These are phyloP conservation scores for Nesogale talazaci DNA, from an alignment of 2,113 vertebrate species.

Conservation along the genomic window DNA sequence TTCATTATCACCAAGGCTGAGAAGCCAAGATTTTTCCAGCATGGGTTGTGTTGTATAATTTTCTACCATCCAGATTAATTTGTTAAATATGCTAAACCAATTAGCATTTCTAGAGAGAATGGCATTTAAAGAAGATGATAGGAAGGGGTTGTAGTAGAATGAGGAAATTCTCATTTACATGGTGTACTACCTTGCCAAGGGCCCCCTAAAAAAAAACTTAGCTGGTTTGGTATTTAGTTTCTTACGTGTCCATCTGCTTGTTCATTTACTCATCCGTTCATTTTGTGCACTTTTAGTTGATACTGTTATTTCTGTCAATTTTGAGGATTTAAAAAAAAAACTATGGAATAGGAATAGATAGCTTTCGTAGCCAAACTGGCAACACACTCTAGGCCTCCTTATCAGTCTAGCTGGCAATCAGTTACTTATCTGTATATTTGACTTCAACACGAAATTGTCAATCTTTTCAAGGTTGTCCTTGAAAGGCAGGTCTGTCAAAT, in stretches of 20 bases:
- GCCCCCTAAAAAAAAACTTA: neutral
- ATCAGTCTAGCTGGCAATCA: neutral
- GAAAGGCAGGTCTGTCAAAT: neutral
- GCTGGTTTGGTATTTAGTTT: constrained; percentile 56
- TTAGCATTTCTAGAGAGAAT: constrained; percentile 69
- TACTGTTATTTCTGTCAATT: constrained; percentile 55
- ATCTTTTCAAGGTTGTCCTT: neutral
- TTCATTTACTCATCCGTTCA: constrained; percentile 51
- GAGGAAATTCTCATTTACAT: constrained; percentile 45
- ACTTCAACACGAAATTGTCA: neutral
- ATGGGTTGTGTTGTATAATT: constrained; percentile 46
- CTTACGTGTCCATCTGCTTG: constrained; percentile 45
- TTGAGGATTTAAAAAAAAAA: neutral
- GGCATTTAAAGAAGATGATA: constrained; percentile 68
- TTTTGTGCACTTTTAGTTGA: constrained; percentile 50
- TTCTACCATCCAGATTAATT: constrained; percentile 54
- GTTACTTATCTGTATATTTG: constrained; percentile 41
- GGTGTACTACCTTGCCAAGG: constrained; percentile 46
- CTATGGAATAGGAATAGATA: constrained; percentile 21
- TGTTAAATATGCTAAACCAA: constrained; percentile 61
- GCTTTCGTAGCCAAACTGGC: neutral
- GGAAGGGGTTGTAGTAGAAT: constrained; percentile 44
- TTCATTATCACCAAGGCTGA: constrained; percentile 28
- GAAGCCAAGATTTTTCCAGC: constrained; percentile 32
- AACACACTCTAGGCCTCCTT: too few relatives aligned